Evolutionary conservation across 2,113 vertebrate species (phyloP), one percentile per base, ranked within the genome.

Genomic region (Ancistrus triradiatus): DNA sequence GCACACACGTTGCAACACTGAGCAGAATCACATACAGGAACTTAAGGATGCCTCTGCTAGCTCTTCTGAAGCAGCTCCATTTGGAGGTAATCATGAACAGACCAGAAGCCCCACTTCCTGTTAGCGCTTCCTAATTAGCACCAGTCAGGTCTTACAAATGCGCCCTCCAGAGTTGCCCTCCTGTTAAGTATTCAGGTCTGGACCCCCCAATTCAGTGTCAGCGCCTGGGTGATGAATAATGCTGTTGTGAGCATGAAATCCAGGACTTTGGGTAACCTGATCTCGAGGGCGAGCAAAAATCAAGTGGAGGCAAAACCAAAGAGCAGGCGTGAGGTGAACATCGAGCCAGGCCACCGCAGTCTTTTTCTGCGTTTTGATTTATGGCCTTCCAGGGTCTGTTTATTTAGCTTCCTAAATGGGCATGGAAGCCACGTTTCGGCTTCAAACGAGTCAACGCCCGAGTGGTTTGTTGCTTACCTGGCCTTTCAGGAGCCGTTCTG

Each of bases 31-130:
- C 18, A 53, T 35, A 27, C 18, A 14, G 63, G 57, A 47, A 47
- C 28, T n/a, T 27, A 21, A 55, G 17, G 37, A 18, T 38, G 21
- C 6, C 31, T 6, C 33, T 42, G 14, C 21, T 25, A 33, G 28
- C 78, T 86, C 88, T 90, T 90, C 86, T 77, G 77, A 70, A 42
- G 57, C 63, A 57, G 71, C 70, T 80, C 86, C 87, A 87, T 93
- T 94, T 93, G 91, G 90, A 90, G 93, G 92, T 92, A 92, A 95
- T 98, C 91, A 92, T 89, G 89, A 91, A 78, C 78, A 89, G 88
- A 82, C 85, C 92, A 91, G 91, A 91, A 93, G 90, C 89, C 89
- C 84, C 73, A 88, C 90, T 93, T 94, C 93, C 93, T 94, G 90
- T 89, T 89, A 84, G 85, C 79, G 80, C 78, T 81, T 86, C 89